Evolutionary conservation across 2,113 vertebrate genomes (phyloP), one percentile per base, ranked within the genome.

Genomic region (Nannobrachium achirus): DNA sequence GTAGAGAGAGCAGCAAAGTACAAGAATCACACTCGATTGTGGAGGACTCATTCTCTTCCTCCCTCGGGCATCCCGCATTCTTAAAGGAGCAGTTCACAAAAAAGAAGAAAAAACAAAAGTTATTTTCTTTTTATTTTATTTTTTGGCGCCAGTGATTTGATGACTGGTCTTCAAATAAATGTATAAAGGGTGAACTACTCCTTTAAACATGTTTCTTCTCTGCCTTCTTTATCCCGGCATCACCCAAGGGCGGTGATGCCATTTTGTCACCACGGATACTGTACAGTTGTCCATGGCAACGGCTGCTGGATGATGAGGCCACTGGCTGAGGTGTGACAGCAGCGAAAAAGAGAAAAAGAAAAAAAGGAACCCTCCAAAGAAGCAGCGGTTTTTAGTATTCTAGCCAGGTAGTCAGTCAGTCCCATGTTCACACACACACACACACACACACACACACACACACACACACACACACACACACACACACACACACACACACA

Each of bases 331-430:
- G 81, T 78, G 71, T 78, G 76, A 80, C 77, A 75, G 69, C n/a
- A n/a, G 40, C 46, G 7, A 51, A 10, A 1, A n/a, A n/a, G n/a
- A n/a, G n/a, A n/a, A n/a, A n/a, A n/a, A n/a, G n/a, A n/a, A n/a
- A 33, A 33, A 25, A 25, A 1, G 4, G 1, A 25, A 33, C 25
- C 25, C 25, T 33, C 25, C 25, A 2, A 33, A 33, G 6, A 33
- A n/a, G n/a, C n/a, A n/a, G n/a, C n/a, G n/a, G 86, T 89, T 87
- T 89, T 83, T 81, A 88, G 87, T 72, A 62, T 11, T 8, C 56
- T 20, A 69, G 63, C 42, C 71, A 81, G 80, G 82, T 87, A 79
- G 10, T 15, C 38, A n/a, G n/a, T n/a, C n/a, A n/a, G n/a, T n/a
- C n/a, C n/a, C n/a, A n/a, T n/a, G n/a, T n/a, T n/a, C 9, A 8